Percentiles rank a stretch among this genome's conserved stretches.
phyloP scores from a whole-genome alignment of 2,888 invertebrate species.

The Nephrotoma guestfalica region DNA sequence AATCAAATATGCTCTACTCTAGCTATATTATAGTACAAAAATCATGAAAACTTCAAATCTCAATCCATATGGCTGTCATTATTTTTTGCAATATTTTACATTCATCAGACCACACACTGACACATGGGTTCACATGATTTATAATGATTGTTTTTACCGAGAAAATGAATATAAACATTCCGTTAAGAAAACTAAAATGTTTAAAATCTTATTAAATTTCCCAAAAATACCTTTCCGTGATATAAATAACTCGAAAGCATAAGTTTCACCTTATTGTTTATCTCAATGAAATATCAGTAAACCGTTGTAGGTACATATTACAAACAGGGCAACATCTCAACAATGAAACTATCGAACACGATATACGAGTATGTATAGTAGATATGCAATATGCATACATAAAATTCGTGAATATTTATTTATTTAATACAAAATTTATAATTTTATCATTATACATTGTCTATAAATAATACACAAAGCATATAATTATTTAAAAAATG shows the following conservation, averaged over 20 bases:
- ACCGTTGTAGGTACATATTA: background rate
- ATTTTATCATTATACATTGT: background rate
- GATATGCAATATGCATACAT: background rate
- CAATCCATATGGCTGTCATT: background rate
- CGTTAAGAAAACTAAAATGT: background rate
- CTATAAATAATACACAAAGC: background rate
- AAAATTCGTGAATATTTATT: background rate
- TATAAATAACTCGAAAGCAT: background rate
- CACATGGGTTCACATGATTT: background rate
- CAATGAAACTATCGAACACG: background rate
- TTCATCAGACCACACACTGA: background rate
- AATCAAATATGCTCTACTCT: background rate
- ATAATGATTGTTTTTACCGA: background rate
- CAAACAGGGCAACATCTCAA: background rate
- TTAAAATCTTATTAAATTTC: background rate
- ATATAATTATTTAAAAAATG: background rate
- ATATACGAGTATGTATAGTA: background rate
- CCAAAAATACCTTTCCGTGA: no score
- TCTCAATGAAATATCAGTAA: background rate
- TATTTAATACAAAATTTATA: background rate
- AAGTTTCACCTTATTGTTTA: background rate
- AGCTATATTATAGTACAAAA: background rate
- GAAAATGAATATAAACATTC: no score
- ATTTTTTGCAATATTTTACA: background rate
- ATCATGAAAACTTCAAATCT: background rate